Conservation (phyloP, 2,113 vertebrate genomes). For the Phalacrocorax aristotelis region DNA sequence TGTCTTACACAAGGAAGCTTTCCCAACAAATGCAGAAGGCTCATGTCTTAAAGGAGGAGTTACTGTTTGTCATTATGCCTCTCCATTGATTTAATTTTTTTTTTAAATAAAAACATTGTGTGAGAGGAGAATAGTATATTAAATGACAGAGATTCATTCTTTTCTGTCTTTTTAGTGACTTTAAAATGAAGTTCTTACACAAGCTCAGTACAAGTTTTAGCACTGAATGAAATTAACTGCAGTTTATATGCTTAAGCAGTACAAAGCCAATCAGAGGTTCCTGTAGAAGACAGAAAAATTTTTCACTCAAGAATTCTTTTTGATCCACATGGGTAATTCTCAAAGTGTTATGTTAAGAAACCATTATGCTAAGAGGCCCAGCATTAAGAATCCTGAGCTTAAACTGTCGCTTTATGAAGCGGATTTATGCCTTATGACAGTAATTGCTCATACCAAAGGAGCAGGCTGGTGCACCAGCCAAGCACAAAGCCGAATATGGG, state of each 20-base stretch:
- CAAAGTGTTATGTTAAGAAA: constrained; percentile 38
- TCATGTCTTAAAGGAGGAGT: neutral
- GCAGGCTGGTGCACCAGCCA: neutral
- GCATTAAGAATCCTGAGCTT: neutral
- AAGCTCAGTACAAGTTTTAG: neutral
- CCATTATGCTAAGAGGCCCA: constrained; percentile 25
- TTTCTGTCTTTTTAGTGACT: neutral
- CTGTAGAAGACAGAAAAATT: neutral
- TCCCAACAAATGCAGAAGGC: neutral
- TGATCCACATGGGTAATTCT: constrained; percentile 38
- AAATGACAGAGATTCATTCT: neutral
- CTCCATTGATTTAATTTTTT: neutral
- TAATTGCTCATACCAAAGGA: constrained; percentile 36
- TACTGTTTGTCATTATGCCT: neutral
- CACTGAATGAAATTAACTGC: neutral
- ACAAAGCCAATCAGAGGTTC: neutral
- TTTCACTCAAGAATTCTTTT: constrained; percentile 1
- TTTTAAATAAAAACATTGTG: neutral
- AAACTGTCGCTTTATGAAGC: neutral
- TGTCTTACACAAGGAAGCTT: neutral
- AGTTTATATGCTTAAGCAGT: neutral
- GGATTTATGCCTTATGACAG: constrained; percentile 33
- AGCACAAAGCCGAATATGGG: neutral
- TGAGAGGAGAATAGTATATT: neutral
- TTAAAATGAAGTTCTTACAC: neutral